Conservation (phyloP, 2,888 invertebrate species). For the Agriopis marginaria region DNA sequence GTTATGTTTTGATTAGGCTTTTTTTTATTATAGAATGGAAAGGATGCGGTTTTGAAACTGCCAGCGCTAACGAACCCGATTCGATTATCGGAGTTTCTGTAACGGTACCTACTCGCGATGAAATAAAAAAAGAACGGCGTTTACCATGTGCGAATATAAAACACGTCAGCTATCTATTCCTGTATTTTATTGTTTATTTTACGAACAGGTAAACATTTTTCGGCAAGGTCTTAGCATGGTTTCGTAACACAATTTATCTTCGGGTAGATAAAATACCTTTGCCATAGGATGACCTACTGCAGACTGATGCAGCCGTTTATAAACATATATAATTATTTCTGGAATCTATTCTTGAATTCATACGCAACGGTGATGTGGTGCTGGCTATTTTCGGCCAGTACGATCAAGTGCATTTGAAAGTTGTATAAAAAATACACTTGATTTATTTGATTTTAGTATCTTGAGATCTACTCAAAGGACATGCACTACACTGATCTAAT, state of each 20-base stretch:
- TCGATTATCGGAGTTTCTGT: constrained; percentile 43
- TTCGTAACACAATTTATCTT: constrained; percentile 21
- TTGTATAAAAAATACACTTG: neutral
- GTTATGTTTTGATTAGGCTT: constrained; percentile 63
- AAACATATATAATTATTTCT: constrained; percentile 24
- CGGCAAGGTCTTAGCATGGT: constrained; percentile 36
- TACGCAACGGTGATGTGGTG: constrained; percentile 28
- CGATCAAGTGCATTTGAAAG: constrained; percentile 17
- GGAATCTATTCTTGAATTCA: constrained; percentile 32
- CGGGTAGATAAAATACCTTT: neutral
- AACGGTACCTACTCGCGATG: constrained; percentile 32
- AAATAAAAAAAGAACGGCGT: constrained; percentile 17
- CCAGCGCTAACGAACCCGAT: constrained; percentile 43
- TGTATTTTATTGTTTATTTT: constrained; percentile 40
- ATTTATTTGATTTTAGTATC: neutral
- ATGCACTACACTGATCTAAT: neutral
- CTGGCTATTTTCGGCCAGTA: constrained; percentile 23
- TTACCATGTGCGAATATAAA: constrained; percentile 31
- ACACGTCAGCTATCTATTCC: constrained; percentile 40
- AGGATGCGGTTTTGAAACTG: constrained; percentile 46
- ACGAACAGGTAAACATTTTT: constrained; percentile 33
- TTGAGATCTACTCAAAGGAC: neutral
- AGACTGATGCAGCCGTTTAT: constrained; percentile 10
- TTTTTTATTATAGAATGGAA: constrained; percentile 36
- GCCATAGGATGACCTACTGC: constrained; percentile 26